A percentile compares a stretch with the other conserved stretches of the same genome.
phyloP scores from a whole-genome alignment of 1,140 invertebrate species.

The Drosophila subobscura region DNA sequence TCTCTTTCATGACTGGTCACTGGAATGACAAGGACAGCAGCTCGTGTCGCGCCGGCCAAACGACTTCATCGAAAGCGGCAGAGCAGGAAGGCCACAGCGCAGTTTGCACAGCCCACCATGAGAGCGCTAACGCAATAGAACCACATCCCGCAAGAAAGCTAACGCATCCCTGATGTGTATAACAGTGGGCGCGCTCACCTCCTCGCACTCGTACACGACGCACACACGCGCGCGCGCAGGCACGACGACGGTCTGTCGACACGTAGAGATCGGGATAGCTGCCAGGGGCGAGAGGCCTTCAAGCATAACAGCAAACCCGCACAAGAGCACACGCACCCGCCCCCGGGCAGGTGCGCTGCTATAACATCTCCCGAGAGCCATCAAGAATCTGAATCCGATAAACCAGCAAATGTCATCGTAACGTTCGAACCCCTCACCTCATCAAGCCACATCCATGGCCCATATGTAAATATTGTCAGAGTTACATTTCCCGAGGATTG shows the following conservation, averaged over 20 bases:
- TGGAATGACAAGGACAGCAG: constrained; percentile 1
- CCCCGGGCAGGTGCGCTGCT: constrained; percentile 8
- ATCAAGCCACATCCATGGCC: constrained; percentile 30
- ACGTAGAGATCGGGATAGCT: not conserved
- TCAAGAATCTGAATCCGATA: constrained; percentile 1
- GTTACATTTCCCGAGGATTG: not conserved
- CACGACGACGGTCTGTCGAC: not conserved
- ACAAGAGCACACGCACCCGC: not conserved
- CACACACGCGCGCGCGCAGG: constrained; percentile 6
- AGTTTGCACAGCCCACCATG: constrained; percentile 20
- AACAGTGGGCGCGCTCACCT: constrained; percentile 6
- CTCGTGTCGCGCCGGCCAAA: constrained; percentile 37
- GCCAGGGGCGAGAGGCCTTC: not conserved
- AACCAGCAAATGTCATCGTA: constrained; percentile 12
- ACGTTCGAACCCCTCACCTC: constrained; percentile 16
- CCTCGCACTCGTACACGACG: constrained; percentile 6
- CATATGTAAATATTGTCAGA: not conserved
- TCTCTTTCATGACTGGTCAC: constrained; percentile 17
- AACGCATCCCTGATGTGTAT: constrained; percentile 12
- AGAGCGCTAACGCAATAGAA: constrained; percentile 31
- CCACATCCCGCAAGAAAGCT: constrained; percentile 4
- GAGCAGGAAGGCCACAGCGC: constrained; percentile 34
- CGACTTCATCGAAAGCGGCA: constrained; percentile 45
- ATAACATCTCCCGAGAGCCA: not conserved
- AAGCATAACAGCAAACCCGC: not conserved